These are phyloP conservation scores for Thunnus thynnus DNA, from an alignment of 2,113 vertebrate genomes.

Conservation along the genomic window DNA sequence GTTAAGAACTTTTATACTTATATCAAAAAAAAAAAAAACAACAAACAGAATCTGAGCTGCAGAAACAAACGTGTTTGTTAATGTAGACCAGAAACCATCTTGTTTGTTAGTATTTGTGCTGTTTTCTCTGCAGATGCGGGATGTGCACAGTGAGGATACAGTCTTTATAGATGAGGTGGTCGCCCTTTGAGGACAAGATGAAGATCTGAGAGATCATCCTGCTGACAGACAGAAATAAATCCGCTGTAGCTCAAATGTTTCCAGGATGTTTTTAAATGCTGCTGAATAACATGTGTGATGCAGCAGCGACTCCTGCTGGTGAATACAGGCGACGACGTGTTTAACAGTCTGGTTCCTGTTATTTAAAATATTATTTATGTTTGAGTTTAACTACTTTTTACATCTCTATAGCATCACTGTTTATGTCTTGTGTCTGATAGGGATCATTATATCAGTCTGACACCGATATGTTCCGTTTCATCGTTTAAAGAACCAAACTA, in stretches of 20 bases:
- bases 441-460: no score
- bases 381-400: background rate
- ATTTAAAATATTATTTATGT: no score
- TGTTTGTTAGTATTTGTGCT: no score
- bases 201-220: conserved; percentile 91
- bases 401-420: background rate
- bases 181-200: conserved; percentile 91
- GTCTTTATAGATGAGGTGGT: conserved; percentile 92
- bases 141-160: conserved; percentile 85
- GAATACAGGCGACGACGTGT: no score
- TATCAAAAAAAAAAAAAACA: no score
- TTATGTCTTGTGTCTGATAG: no score
- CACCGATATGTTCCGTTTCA: no score
- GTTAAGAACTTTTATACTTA: conserved; percentile 38
- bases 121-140: background rate
- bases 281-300: background rate
- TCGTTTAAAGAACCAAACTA: background rate
- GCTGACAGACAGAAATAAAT: conserved; percentile 10
- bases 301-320: background rate
- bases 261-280: no score
- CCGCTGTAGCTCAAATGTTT: background rate
- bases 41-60: no score
- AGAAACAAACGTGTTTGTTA: no score
- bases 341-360: no score
- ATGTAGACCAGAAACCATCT: no score